These are phyloP conservation scores for Lerema accius DNA, from an alignment of 1,140 invertebrate species.

Conservation along the genomic window DNA sequence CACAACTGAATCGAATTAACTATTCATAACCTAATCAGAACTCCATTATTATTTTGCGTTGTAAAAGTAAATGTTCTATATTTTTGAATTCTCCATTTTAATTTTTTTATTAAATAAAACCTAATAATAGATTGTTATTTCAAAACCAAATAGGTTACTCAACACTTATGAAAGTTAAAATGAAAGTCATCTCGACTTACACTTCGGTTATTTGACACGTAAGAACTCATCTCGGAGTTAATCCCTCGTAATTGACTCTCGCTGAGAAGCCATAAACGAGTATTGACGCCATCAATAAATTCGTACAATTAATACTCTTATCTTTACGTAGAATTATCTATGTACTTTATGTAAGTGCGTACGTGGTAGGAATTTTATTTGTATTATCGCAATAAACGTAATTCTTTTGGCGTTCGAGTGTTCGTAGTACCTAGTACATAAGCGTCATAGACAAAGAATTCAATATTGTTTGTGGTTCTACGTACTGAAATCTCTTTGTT, in stretches of 20 bases:
- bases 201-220: slow-evolving; percentile 12
- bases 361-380: too few relatives aligned
- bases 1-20: too few relatives aligned
- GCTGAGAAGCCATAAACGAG: slow-evolving; percentile 69
- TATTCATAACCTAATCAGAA: too few relatives aligned
- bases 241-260: slow-evolving; percentile 71
- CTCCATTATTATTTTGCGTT: too few relatives aligned
- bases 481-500: neutral
- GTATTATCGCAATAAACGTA: neutral
- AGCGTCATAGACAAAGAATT: neutral
- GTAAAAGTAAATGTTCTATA: too few relatives aligned
- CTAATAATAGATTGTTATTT: too few relatives aligned
- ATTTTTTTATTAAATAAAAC: too few relatives aligned
- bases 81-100: too few relatives aligned
- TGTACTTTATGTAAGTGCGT: neutral
- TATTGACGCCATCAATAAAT: slow-evolving; percentile 71
- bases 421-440: neutral
- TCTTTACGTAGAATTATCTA: slow-evolving; percentile 14
- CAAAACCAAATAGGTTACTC: too few relatives aligned
- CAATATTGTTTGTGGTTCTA: neutral
- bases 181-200: slow-evolving; percentile 6
- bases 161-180: slow-evolving; percentile 8
- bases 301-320: slow-evolving; percentile 59
- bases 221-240: slow-evolving; percentile 56
- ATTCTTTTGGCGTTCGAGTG: neutral